Evolutionary conservation across 2,113 vertebrate species (phyloP), one percentile per base, ranked within the genome.

Genomic region (Corydoras maculifer): DNA sequence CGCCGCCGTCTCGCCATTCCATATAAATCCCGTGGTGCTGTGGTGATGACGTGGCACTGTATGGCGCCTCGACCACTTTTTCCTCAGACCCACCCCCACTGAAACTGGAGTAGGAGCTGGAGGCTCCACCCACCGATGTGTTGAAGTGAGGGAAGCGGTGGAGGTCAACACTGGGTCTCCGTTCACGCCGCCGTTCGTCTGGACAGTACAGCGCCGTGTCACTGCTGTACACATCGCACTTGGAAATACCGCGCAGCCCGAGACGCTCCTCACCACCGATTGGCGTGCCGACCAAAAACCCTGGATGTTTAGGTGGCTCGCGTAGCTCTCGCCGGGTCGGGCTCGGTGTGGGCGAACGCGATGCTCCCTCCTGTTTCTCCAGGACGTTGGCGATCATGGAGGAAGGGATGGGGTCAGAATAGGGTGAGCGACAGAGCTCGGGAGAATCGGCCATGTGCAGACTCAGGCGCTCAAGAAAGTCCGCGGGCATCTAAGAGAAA

Each of bases 81-180:
- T 98, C 96, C 77, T 96, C 95, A 0, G 95, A 96, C 0, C 93
- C 93, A 43, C 88, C 88, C 9, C 79, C 93, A 0, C 94, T 98
- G 87, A 98, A 98, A 85, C 96, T 98, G 51, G 95, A 98, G 80
- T 97, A 99, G 64, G 94, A 94, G 86, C 96, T 98, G 76, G 95
- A 97, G 7, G 92, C 93, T 0, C 90, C 92, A 18, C 92, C 88
- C 4, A 96, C 89, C 0, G 84, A 73, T 68, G 88, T 83, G 0
- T 88, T 79, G 72, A 94, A 98, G 85, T 94, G 94, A 91, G 85
- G 25, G 90, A 93, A n/a, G 85, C 77, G 0, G 86, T 96, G 92
- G 0, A 92, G 85, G 74, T 98, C 95, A 82, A 91, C 91, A 9
- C 95, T 97, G 67, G 90, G 94, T 72, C 94, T 80, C 11, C 96